Base-by-base conservation (phyloP, 2,797 vertebrate species). In the Taenioides sp. region DNA sequence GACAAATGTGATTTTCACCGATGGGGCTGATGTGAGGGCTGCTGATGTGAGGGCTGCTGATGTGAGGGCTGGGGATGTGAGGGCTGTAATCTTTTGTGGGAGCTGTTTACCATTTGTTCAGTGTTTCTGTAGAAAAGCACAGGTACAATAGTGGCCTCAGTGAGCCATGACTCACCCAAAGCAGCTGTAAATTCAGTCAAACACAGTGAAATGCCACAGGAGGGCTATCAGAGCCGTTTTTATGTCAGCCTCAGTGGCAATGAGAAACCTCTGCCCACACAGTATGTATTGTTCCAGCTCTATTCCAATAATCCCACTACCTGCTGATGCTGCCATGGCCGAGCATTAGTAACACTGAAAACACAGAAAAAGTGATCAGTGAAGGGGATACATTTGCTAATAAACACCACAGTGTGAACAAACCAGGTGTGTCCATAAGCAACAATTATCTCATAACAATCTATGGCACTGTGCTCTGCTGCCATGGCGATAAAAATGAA, bases 121-220 rank as follows among this genome's bases (percentile, higher is more conserved):
- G 75, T 43, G 72, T 83, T 78, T 72, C 82, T 57, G 12, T 65
- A 78, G 80, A 84, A 80, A 78, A 83, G 83, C 80, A 83, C 55
- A 58, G 55, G 23, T 59, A 59, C 83, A 84, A 82, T 84, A 82
- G 7, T 76, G 87, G 79, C 85, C 85, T 86, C 71, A 74, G 70
- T 4, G 78, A 77, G 73, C 25, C 52, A 87, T 88, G 87, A 91
- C 75, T 89, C 88, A 92, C 82, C 80, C 75, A 73, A 82, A 80
- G 77, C 86, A 83, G 80, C 82, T 77, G 83, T 80, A 84, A 77
- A 25, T 74, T 73, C 69, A 76, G 73, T 81, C 81, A 84, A 72
- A 64, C 71, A 77, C 65, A 78, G 68, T 73, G 73, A 84, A 76
- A 80, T 80, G 76, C 76, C 86, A 86, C 81, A 78, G 17, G 67